Conservation (phyloP, 2,113 vertebrate genomes). For the Eptesicus fuscus region DNA sequence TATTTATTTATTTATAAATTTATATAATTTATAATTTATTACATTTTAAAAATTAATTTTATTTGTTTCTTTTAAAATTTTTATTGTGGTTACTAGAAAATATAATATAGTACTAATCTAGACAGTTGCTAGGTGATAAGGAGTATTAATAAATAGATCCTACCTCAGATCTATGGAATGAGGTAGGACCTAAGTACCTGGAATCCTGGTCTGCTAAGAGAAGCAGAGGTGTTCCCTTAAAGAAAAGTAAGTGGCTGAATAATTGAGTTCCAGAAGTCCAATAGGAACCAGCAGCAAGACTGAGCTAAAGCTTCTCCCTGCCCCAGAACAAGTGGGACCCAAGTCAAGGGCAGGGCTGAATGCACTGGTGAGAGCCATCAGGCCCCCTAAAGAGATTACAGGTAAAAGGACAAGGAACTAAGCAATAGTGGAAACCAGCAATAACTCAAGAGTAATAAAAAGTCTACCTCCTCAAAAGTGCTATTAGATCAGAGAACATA, state of each 20-base stretch:
- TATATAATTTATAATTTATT: not conserved
- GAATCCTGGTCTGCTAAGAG: not conserved
- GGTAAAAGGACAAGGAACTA: not conserved
- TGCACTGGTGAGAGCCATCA: not conserved
- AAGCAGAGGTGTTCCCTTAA: not conserved
- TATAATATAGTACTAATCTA: not conserved
- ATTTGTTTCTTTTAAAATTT: not conserved
- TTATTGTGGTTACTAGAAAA: not conserved
- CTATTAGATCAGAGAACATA: not conserved
- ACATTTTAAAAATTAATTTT: not conserved
- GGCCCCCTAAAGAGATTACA: not conserved
- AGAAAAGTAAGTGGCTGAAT: not conserved
- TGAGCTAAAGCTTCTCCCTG: not conserved
- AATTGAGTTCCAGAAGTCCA: not conserved
- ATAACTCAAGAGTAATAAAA: not conserved
- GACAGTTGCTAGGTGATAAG: not conserved
- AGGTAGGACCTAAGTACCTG: not conserved
- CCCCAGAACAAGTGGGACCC: not conserved
- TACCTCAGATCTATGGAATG: not conserved
- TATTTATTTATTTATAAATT: too few species aligned
- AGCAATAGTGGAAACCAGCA: not conserved
- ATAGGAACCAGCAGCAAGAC: not conserved
- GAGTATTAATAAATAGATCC: not conserved
- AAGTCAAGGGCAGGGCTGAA: not conserved
- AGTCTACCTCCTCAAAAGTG: not conserved